Base-by-base conservation (phyloP, 2,888 invertebrate genomes). In the Trypoxylon attenuatum region DNA sequence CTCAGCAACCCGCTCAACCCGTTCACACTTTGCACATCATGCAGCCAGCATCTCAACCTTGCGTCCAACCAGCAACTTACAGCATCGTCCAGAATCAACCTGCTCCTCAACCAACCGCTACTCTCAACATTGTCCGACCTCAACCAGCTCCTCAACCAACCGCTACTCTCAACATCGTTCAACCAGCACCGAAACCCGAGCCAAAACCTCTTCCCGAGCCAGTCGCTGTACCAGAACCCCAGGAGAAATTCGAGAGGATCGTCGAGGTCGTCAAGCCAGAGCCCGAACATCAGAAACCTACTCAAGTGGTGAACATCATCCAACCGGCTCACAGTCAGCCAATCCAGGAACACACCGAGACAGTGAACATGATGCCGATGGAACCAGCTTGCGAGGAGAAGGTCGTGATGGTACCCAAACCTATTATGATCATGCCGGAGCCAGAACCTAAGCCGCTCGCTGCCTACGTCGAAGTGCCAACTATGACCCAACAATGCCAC, bases 31-130 rank as follows among this genome's bases (percentile, higher is more conserved):
- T 45, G 4, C 33, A 47, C 1, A 15, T 45, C 19, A 23, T 63
- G 16, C 63, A 65, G 8, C 63, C 33, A 3, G 33, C 33, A 0
- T 3, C 52, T 0, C 53, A 67, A 6, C 33, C 57, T 0, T 57
- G 46, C 5, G 25, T 52, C 2, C 13, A 10, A 2, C 45, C 33
- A 10, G 0, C 54, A 8, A 41, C 41, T 1, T 18, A 25, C 6
- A 23, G 42, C 10, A 19, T 63, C 41, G 6, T 62, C 0, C 51
- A 57, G 5, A 3, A 27, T 1, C 29, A 47, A 47, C 33, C 33
- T 3, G 33, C 33, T 33, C 15, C 23, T 5, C n/a, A 5, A 2
- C 2, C 16, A 2, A 10, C 27, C 5, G n/a, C 5, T 2, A 52
- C 41, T 1, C 19, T 38, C 4, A 23, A 49, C 8, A 25, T 63